Evolutionary conservation across 1,140 invertebrate genomes (phyloP), one percentile per base, ranked within the genome.

Genomic region (Reticulitermes speratus): DNA sequence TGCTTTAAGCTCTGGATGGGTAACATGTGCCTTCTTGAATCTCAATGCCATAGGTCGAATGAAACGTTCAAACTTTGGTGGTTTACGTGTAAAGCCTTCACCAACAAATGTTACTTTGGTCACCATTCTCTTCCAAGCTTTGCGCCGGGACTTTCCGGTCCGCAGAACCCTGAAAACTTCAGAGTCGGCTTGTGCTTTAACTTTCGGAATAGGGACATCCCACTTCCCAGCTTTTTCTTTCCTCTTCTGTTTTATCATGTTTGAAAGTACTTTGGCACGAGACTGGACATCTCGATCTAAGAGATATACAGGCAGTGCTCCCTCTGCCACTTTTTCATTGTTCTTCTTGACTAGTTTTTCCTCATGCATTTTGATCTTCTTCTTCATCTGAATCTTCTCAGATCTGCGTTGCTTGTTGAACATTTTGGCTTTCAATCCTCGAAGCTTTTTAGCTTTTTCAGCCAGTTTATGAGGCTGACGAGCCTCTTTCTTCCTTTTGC

Each of bases 141-240:
- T 99, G 84, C 98, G 92, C 90, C 96, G 98, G 0, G 97, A 94
- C 92, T 99, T 99, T 82, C 99, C 99, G 75, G 96, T 97, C 90
- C 96, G 96, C 0, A 99, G 89, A 19, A 99, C 97, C 93, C 96
- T 98, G 89, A 99, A 99, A 0, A 99, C 98, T 92, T 99, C 99
- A 1, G 97, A 95, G 90, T 99, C 99, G n/a, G 97, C 97, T 88
- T 99, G 97, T 2, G 98, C 98, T 90, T 95, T 94, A 0, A 99
- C 98, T 95, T 99, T 99, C 0, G 99, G 99, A 89, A 99, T 96
- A 0, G 99, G 99, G 0, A 99, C 99, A 89, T 99, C 97, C 98
- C 98, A 99, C 94, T 99, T 99, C 0, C 98, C 99, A 86, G 98
- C 98, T 90, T 99, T 99, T 91, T 99, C 99, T 92, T 99, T 99